Evolutionary conservation across 2,113 vertebrate genomes (phyloP).

Genomic region (Neopipo cinnamomea): DNA sequence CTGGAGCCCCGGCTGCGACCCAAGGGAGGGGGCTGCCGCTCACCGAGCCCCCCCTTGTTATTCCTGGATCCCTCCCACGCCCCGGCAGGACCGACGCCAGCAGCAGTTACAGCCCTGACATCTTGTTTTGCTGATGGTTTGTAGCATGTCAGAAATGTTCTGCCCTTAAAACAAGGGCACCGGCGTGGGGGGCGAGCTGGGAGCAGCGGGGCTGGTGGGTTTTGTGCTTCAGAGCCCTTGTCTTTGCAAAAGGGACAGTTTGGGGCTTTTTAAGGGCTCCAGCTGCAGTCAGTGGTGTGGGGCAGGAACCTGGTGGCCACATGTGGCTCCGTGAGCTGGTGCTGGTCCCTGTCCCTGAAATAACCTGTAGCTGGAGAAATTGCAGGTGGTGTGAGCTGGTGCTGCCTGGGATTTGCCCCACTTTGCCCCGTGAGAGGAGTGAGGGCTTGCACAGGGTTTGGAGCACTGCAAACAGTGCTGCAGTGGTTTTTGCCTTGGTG

Average conservation of each 20-base stretch:
- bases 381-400: rapidly evolving
- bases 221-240: neutral
- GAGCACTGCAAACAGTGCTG: neutral
- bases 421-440: rapidly evolving
- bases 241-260: rapidly evolving
- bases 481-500: neutral
- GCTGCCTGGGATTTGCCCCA: neutral
- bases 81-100: neutral
- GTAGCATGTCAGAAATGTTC: conserved; percentile 21
- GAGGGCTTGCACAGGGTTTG: neutral
- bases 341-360: neutral
- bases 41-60: neutral
- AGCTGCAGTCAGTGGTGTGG: neutral
- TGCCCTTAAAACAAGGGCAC: neutral
- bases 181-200: rapidly evolving
- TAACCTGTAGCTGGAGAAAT: rapidly evolving
- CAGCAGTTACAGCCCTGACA: conserved; percentile 36
- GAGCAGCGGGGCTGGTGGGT: too few species aligned
- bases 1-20: neutral
- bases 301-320: neutral
- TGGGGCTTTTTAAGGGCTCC: neutral
- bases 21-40: neutral
- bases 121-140: conserved; percentile 53
- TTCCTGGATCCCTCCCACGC: neutral
- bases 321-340: neutral